A percentile compares a stretch with the other conserved stretches of the same genome.
These are phyloP conservation scores for Fukomys damarensis DNA, from an alignment of 2,113 vertebrate species.

Conservation along the genomic window DNA sequence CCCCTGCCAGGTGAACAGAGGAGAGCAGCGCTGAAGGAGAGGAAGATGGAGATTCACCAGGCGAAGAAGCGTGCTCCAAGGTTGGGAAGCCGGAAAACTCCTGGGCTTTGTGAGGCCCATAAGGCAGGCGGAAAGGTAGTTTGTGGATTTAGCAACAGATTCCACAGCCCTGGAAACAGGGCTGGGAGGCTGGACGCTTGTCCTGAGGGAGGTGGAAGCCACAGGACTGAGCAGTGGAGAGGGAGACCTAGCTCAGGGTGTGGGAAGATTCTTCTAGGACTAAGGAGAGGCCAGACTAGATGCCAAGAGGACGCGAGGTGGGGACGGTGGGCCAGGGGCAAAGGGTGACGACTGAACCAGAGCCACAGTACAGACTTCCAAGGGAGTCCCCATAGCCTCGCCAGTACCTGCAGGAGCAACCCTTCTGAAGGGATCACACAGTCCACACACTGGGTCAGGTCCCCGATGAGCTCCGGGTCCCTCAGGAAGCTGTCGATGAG, in stretches of 20 bases:
- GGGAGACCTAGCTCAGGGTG: background rate
- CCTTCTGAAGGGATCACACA: constrained; percentile 88
- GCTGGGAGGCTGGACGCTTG: background rate
- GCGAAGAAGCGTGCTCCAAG: background rate
- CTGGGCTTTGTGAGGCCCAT: background rate
- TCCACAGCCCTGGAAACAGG: background rate
- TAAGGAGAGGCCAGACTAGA: background rate
- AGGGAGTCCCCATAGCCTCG: background rate
- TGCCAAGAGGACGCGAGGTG: background rate
- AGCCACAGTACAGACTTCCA: background rate
- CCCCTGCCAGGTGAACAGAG: background rate
- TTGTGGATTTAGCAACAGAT: background rate
- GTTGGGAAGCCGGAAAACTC: background rate
- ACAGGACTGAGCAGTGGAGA: background rate
- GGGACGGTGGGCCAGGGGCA: background rate
- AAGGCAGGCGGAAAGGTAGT: background rate
- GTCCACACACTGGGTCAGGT: constrained; percentile 93
- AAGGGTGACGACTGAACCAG: background rate
- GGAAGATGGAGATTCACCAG: too few species aligned
- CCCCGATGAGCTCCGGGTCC: constrained; percentile 87
- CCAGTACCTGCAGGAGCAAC: constrained; percentile 84
- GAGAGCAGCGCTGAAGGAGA: background rate
- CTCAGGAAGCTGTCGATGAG: constrained; percentile 92
- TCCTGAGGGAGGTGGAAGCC: background rate
- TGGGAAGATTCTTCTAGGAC: background rate